Evolutionary conservation across 2,113 vertebrate genomes (phyloP).

Genomic region (Sterrhoptilus dennistouni): DNA sequence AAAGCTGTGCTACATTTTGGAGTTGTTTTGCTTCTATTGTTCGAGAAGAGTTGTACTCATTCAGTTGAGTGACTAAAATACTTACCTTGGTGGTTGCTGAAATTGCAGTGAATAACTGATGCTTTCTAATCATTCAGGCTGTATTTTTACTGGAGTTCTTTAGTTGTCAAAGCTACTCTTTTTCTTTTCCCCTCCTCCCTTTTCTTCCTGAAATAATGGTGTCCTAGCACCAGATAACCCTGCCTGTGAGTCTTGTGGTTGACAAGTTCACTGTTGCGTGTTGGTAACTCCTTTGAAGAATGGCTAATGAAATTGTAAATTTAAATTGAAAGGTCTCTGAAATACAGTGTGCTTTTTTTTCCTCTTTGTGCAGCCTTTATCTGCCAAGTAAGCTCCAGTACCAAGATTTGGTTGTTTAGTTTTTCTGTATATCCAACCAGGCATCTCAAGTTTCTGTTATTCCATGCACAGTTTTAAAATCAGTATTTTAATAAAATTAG

Average conservation of each 20-base stretch:
- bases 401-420: constrained; percentile 32
- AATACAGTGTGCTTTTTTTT: not conserved
- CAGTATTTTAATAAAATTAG: constrained; percentile 49
- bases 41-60: not conserved
- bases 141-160: not conserved
- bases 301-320: constrained; percentile 51
- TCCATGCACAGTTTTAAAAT: constrained; percentile 34
- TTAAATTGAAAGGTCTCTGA: constrained; percentile 7
- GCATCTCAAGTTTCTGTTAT: constrained; percentile 59
- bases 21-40: not conserved
- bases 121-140: not conserved
- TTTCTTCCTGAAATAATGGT: not conserved
- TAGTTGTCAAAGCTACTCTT: not conserved
- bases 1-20: not conserved
- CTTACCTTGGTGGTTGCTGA: not conserved
- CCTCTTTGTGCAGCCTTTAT: not conserved
- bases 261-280: not conserved
- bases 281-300: constrained; percentile 21
- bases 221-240: not conserved
- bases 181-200: not conserved
- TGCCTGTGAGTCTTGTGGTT: not conserved
- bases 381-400: constrained; percentile 9
- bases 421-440: constrained; percentile 8
- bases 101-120: not conserved
- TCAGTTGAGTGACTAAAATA: not conserved